Conservation (phyloP, 2,797 vertebrate genomes). For the Molothrus ater region DNA sequence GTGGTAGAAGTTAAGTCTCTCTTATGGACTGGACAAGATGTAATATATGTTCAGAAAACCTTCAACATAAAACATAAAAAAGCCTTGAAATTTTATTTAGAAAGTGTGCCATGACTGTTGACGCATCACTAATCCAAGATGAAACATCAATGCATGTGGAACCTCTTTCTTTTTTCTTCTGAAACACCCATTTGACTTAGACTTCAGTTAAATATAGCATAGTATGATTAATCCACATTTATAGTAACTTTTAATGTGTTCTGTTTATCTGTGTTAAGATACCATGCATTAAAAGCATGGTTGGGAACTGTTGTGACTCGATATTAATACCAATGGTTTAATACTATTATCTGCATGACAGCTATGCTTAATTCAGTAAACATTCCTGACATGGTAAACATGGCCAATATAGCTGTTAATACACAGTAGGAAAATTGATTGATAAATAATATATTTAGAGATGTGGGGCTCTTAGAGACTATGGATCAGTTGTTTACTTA, state of each 20-base stretch:
- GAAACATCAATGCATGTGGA: background rate
- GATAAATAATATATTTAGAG: slow-evolving; percentile 66
- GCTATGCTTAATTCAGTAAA: slow-evolving; percentile 76
- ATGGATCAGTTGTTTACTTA: slow-evolving; percentile 51
- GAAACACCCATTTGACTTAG: background rate
- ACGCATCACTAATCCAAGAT: background rate
- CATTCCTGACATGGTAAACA: slow-evolving; percentile 73
- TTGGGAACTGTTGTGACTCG: slow-evolving; percentile 54
- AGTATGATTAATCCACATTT: background rate
- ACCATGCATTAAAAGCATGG: slow-evolving; percentile 57
- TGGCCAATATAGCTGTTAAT: slow-evolving; percentile 60
- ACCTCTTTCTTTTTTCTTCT: background rate
- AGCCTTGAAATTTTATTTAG: background rate
- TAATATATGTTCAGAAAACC: background rate
- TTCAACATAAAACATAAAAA: background rate
- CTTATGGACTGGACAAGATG: background rate
- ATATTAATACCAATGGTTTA: slow-evolving; percentile 66
- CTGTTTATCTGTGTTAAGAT: slow-evolving; percentile 37
- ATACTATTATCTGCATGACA: slow-evolving; percentile 72
- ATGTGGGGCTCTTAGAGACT: slow-evolving; percentile 1
- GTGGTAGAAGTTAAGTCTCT: background rate
- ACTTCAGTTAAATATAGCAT: background rate
- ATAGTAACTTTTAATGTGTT: slow-evolving; percentile 22
- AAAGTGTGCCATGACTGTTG: background rate
- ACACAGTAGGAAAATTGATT: slow-evolving; percentile 69